Base-by-base conservation (phyloP, 2,797 vertebrate genomes). In the Hippopotamyrus pictus region DNA sequence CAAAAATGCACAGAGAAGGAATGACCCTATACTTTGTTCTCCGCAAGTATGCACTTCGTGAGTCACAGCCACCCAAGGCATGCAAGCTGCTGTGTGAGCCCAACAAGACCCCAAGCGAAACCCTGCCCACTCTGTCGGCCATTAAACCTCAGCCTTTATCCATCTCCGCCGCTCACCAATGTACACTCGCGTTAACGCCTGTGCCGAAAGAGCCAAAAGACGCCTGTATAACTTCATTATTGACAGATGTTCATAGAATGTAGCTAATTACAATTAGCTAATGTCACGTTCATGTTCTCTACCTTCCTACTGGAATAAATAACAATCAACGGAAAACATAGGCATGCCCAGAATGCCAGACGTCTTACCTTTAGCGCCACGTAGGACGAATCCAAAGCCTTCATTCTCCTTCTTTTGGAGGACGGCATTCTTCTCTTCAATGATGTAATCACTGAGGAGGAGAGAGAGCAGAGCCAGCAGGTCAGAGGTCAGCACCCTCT, bases 321-420 rank as follows among this genome's bases (percentile, higher is more conserved):
- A 11, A 37, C 69, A 76, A 41, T 37, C 33, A 41, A 41, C 0
- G 33, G 5, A 44, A 76, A 44, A 17, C 17, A 79, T 12, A 79
- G 73, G 17, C 3, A 44, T 41, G 0, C 37, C 73, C 65, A 69
- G 12, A 69, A 69, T 14, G 17, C 33, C 37, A 7, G 2, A 8
- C 5, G 1, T 79, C 33, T 79, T 96, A 98, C 97, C 97, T 97
- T 98, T 98, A 12, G 97, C 97, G 94, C 97, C 97, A 93, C 97
- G 96, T 92, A 98, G 96, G 92, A 98, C 97, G 91, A 98, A 98
- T 86, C 97, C 97, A 91, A 98, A 98, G 91, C 97, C 97, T 93
- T 98, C 97, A 95, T 97, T 97, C 94, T 97, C 97, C 92, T 97
- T 97, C 93, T 98, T 98, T 96, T 98, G 97, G 92, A 98, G 96